Base-by-base conservation (phyloP, 2,888 invertebrate genomes). In the Noctua fimbriata region DNA sequence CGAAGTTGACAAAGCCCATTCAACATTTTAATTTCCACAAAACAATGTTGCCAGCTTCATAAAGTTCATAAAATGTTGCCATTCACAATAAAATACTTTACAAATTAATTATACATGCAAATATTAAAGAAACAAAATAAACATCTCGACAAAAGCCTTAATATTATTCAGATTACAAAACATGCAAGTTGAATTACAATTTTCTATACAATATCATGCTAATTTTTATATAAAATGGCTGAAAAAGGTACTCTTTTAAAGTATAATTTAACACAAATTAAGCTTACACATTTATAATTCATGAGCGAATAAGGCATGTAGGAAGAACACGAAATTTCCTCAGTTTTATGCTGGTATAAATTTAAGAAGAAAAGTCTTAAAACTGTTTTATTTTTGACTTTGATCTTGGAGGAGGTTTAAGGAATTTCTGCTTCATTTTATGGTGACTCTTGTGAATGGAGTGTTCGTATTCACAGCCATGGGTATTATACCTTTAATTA, bases 211-310 rank as follows among this genome's bases (percentile, higher is more conserved):
- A 93, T 93, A 91, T 90, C 89, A 94, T 94, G 93, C 91, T 93
- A 94, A 94, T 94, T 87, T 84, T 76, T 89, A 83, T 89, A 91
- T 90, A 88, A 81, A 81, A 77, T 44, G 81, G 28, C 58, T 44
- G 72, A 73, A 89, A 91, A 92, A 91, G 90, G 89, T 93, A 91
- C 90, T 88, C 91, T 91, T 93, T 92, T 88, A 92, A 92, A 93
- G 92, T 94, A 94, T 93, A 94, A 94, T 95, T 94, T 93, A 91
- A 92, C 91, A 92, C 90, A 94, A 94, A 94, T 94, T 95, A 94
- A 93, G 92, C 91, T 89, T 88, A 92, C 90, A 90, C 90, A 92
- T 94, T 93, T 93, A 91, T 92, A 93, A 94, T 95, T 95, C 93
- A 94, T 93, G 93, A 93, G 90, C 76, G 88, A 90, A 81, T 79